Percentiles rank a stretch among this genome's conserved stretches.
Conservation (phyloP, 2,797 vertebrate genomes). For the Sebastolobus altivelis region DNA sequence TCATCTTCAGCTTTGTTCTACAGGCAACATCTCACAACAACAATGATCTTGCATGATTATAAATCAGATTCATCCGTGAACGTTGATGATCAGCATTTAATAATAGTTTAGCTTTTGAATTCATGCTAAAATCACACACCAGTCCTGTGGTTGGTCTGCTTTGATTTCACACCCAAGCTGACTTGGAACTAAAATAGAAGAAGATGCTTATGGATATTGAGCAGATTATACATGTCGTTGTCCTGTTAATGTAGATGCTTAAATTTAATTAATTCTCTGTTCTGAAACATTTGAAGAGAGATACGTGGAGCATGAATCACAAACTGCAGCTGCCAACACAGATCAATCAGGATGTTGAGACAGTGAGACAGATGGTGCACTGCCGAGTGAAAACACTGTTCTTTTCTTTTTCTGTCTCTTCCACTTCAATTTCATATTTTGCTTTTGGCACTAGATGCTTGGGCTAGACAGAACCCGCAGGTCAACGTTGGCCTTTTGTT, state of each 20-base stretch:
- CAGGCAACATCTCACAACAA: neutral
- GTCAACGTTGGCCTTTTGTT: neutral
- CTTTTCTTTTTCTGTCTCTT: conserved; percentile 40
- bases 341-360: conserved; percentile 27
- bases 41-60: neutral
- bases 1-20: neutral
- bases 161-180: neutral
- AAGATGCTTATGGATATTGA: neutral
- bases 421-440: conserved; percentile 13
- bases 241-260: neutral
- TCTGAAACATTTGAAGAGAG: conserved; percentile 3
- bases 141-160: neutral
- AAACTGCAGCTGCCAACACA: conserved; percentile 1
- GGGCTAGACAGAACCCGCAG: neutral
- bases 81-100: neutral
- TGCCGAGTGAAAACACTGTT: conserved; percentile 8
- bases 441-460: conserved; percentile 11
- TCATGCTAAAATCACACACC: neutral
- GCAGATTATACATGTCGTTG: neutral
- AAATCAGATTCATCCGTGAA: neutral
- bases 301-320: conserved; percentile 14
- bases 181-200: neutral
- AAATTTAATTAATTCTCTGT: neutral
- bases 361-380: conserved; percentile 25
- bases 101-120: neutral